Percentiles rank a stretch among this genome's conserved stretches.
phyloP scores from a whole-genome alignment of 2,113 vertebrate species.

The Myiagra hebetior region DNA sequence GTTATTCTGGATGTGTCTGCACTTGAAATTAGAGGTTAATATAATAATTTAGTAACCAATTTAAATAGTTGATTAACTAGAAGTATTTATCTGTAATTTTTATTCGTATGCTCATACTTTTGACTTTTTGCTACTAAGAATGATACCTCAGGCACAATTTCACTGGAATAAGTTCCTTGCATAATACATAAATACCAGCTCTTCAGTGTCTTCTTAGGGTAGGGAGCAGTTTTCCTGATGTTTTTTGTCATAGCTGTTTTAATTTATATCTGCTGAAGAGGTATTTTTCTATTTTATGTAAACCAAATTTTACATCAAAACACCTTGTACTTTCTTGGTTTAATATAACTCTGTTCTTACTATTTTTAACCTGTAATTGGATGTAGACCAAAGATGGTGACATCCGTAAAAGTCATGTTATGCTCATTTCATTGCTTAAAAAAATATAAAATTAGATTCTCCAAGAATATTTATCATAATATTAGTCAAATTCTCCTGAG shows the following conservation, averaged over 20 bases:
- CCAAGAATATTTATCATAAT: background rate
- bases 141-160: background rate
- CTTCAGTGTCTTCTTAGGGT: background rate
- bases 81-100: background rate
- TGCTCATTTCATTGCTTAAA: background rate
- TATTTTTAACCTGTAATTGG: slow-evolving; percentile 43
- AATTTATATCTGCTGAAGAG: background rate
- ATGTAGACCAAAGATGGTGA: background rate
- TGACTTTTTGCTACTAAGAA: background rate
- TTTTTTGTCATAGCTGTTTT: background rate
- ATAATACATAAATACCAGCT: background rate
- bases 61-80: background rate
- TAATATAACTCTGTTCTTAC: background rate
- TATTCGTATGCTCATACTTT: background rate
- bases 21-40: background rate
- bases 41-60: background rate
- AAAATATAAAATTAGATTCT: background rate
- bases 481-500: background rate
- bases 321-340: slow-evolving; percentile 43
- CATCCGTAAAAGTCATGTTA: background rate
- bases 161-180: background rate
- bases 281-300: background rate
- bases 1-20: background rate
- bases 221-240: background rate
- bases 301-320: background rate